Evolutionary conservation across 2,797 vertebrate genomes (phyloP).

Genomic region (Jordanella pulchra): DNA sequence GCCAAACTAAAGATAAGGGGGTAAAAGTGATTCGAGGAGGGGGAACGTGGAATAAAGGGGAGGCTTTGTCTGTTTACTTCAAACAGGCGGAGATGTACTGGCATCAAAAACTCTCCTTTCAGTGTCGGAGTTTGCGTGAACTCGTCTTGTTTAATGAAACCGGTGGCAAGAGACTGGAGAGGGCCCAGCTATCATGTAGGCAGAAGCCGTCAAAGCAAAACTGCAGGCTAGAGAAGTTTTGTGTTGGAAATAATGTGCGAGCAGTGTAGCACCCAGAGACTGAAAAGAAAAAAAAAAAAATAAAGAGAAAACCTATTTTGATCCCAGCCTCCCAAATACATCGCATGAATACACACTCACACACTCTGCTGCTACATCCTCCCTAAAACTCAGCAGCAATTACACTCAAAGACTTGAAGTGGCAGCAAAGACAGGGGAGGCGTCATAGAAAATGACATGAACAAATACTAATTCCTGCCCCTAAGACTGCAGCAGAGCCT

Average conservation of each 20-base stretch:
- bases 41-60: not conserved
- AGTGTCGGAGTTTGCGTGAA: slow-evolving; percentile 26
- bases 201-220: slow-evolving; percentile 32
- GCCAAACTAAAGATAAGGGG: slow-evolving; percentile 17
- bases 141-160: slow-evolving; percentile 3
- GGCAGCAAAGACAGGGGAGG: slow-evolving; percentile 46
- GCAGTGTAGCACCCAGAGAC: not conserved
- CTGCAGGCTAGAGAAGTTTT: slow-evolving; percentile 4
- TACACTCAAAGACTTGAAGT: slow-evolving; percentile 53
- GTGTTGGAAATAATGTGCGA: slow-evolving; percentile 21
- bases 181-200: slow-evolving; percentile 8
- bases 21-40: not conserved
- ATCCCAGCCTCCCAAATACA: slow-evolving; percentile 36
- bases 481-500: slow-evolving; percentile 41
- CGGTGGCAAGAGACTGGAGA: not conserved
- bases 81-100: slow-evolving; percentile 20
- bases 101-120: slow-evolving; percentile 20
- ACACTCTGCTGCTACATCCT: slow-evolving; percentile 24
- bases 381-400: slow-evolving; percentile 64
- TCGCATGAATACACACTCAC: slow-evolving; percentile 26
- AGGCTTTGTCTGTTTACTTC: slow-evolving; percentile 13
- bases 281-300: slow-evolving; percentile 16
- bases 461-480: slow-evolving; percentile 44
- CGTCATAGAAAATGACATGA: slow-evolving; percentile 16
- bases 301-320: slow-evolving; percentile 6